Base-by-base conservation (phyloP, 2,113 vertebrate species). In the Corythornis madagascariensis region DNA sequence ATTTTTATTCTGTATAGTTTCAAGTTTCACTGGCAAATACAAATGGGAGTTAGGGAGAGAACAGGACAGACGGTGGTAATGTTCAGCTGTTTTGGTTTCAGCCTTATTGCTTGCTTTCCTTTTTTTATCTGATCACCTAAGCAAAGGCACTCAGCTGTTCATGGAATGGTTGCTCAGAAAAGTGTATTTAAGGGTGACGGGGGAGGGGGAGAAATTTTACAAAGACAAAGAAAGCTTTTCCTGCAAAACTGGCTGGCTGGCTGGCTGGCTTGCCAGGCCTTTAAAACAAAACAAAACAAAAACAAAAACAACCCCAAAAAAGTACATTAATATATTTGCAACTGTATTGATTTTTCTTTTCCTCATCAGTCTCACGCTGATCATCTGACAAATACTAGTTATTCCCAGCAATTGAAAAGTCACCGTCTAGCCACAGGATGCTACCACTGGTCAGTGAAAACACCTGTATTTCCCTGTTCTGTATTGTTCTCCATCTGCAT, bases 51-150 rank as follows among this genome's bases (percentile, higher is more conserved):
- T 76, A 71, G 82, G 25, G 57, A 55, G 59, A 86, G 59, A 83
- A 93, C 76, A 86, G 69, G 55, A n/a, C 24, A 73, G 81, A 76
- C 64, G 60, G 6, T 93, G 38, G 65, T 69, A 80, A 70, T 13
- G 47, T 84, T 94, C 82, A 91, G 83, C 70, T 96, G 77, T 28
- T 83, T 91, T 92, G 50, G 24, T 92, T 92, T 94, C 83, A 94
- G 76, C 69, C 71, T 90, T 83, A 83, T 7, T 96, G 92, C 84
- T 81, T 95, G 89, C 65, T 65, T 88, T 64, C 31, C 73, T 28
- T 88, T 85, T 93, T 94, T 91, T 91, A 80, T 26, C 66, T 81
- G 66, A 56, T 57, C 63, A 57, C 70, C 82, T 86, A 83, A 80
- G 84, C 83, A 87, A 90, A 88, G 72, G 70, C 56, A 84, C 67